Evolutionary conservation across 2,888 invertebrate species (phyloP), one percentile per base, ranked within the genome.

Genomic region (Zaprionus obscuricornis): DNA sequence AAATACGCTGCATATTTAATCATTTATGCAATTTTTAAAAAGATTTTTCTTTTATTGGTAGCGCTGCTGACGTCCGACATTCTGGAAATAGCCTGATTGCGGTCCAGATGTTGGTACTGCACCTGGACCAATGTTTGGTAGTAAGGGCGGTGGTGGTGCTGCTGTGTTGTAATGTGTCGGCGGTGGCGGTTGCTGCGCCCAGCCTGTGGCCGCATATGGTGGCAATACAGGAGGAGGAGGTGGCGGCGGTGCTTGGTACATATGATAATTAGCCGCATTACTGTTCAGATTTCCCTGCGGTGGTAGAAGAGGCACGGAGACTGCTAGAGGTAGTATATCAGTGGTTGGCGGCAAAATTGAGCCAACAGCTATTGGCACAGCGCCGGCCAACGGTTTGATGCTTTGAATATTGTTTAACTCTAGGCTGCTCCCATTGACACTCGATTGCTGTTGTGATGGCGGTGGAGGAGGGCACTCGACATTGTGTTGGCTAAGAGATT

Each of bases 331-430:
- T 39, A 77, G 58, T 13, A 63, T 34, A 8, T 77, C 75, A 11
- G 7, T 51, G 14, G n/a, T n/a, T n/a, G 45, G 58, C 45, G 54
- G 49, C 29, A 40, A 63, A 24, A 62, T 60, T 11, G 62, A 36
- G 10, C 68, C 33, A 13, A 66, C 58, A 6, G 59, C 11, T 1
- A 66, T 29, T 7, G 87, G 68, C 27, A 74, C 70, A 4, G 85
- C 65, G 46, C 62, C 86, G 18, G 88, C 83, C 36, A 89, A 73
- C 6, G 89, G 88, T 27, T 88, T 88, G 13, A 88, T 89, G 27
- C 60, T 70, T 56, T 88, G 88, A 60, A 88, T 88, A 40, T 85
- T 88, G 52, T 82, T 89, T 1, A 85, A 45, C 37, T 89, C 29
- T 24, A 13, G 11, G 29, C 45, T 34, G 55, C 65, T 46, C 36